A percentile compares a stretch with the other conserved stretches of the same genome.
phyloP scores from a whole-genome alignment of 2,113 vertebrate species.

The Caretta caretta region DNA sequence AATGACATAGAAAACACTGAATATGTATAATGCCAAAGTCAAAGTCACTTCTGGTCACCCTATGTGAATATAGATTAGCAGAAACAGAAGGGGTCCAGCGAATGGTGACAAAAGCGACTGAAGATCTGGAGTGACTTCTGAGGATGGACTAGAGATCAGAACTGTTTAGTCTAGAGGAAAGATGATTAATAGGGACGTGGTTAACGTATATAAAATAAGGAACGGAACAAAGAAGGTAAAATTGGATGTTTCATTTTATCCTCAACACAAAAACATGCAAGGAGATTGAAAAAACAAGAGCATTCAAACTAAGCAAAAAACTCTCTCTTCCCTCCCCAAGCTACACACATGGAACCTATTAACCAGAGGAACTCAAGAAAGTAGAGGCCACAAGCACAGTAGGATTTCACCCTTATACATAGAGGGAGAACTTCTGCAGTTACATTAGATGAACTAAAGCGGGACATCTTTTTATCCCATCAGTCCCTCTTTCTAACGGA shows the following conservation, averaged over 20 bases:
- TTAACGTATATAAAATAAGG: not conserved
- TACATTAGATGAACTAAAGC: no score
- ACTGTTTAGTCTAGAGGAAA: not conserved
- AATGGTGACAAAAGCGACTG: accelerated
- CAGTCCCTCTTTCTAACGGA: no score
- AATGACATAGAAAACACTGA: not conserved
- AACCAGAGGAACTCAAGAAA: no score
- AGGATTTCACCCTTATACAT: no score
- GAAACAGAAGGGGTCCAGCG: not conserved
- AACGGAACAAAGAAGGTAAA: accelerated
- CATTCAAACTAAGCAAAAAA: not conserved
- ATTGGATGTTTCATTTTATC: not conserved
- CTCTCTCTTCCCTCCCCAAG: no score
- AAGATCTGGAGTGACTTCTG: not conserved
- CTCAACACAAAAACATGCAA: no score
- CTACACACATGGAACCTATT: no score
- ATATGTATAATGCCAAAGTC: not conserved
- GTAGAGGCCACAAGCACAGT: no score
- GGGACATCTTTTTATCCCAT: no score
- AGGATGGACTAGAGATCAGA: not conserved
- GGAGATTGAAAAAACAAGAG: no score
- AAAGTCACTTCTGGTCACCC: not conserved
- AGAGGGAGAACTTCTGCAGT: no score
- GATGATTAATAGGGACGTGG: accelerated
- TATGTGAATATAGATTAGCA: accelerated